These are phyloP conservation scores for Drosophila picticornis DNA, from an alignment of 2,888 invertebrate species.

Conservation along the genomic window DNA sequence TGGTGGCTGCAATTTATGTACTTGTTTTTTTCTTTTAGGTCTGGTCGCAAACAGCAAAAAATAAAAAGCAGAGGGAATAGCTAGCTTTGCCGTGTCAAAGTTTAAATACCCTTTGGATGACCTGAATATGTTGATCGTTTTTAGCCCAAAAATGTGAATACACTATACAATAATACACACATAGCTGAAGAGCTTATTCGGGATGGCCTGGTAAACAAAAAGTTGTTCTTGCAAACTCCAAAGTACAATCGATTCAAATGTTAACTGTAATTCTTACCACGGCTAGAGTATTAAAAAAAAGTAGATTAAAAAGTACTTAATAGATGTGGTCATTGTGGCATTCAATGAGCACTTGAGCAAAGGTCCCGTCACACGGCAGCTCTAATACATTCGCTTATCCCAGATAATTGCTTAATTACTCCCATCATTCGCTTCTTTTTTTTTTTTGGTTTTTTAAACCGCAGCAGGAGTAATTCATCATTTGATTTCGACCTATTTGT, in stretches of 20 bases:
- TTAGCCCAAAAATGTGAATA: neutral
- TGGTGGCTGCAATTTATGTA: conserved; percentile 61
- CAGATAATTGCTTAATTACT: conserved; percentile 50
- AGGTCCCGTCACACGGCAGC: neutral
- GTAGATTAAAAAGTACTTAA: conserved; percentile 22
- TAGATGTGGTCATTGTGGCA: conserved; percentile 31
- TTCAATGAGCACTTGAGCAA: conserved; percentile 8
- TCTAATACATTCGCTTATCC: neutral
- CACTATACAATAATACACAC: neutral
- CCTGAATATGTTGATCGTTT: neutral
- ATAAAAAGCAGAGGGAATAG: too few relatives aligned
- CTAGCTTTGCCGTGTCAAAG: too few relatives aligned
- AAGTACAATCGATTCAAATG: neutral
- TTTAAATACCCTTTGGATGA: neutral
- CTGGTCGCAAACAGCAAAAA: conserved; percentile 6
- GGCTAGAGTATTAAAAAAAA: neutral
- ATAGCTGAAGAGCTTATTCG: neutral
- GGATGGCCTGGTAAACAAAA: neutral
- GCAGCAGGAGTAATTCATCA: conserved; percentile 44
- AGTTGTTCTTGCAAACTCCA: neutral
- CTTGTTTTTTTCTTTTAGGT: conserved; percentile 25
- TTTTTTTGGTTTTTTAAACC: conserved; percentile 38
- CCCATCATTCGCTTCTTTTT: conserved; percentile 25
- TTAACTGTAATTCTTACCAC: neutral
- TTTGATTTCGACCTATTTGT: conserved; percentile 30